Evolutionary conservation across 2,888 invertebrate genomes (phyloP).

Genomic region (Aleiodes leptofemur): DNA sequence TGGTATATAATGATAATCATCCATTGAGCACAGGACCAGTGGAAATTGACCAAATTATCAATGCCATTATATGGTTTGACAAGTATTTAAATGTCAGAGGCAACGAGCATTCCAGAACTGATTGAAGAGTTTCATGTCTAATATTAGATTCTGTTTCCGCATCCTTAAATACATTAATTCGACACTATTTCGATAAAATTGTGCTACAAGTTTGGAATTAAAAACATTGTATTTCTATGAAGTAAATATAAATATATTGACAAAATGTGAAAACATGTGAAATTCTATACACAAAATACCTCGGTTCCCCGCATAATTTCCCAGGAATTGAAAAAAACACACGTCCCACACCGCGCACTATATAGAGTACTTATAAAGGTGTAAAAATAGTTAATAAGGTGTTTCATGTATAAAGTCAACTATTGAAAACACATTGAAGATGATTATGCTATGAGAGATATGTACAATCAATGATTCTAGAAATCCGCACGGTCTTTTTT

Average conservation of each 20-base stretch:
- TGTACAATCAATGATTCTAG: no score
- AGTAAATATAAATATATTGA: constrained; percentile 24
- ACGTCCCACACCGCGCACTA: no score
- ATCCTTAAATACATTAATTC: neutral
- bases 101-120: constrained; percentile 35
- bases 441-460: no score
- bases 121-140: constrained; percentile 15
- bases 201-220: neutral
- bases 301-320: no score
- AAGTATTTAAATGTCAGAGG: constrained; percentile 71
- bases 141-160: neutral
- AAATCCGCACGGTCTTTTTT: no score
- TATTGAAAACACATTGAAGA: no score
- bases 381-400: no score
- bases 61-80: constrained; percentile 84
- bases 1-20: constrained; percentile 88
- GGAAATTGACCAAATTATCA: constrained; percentile 86
- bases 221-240: neutral
- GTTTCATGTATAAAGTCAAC: no score
- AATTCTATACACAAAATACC: neutral
- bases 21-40: constrained; percentile 81
- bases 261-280: neutral
- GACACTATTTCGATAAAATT: no score
- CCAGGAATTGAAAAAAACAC: no score
- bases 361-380: no score